Percentiles rank a stretch among this genome's conserved stretches.
phyloP scores from a whole-genome alignment of 2,113 vertebrate species.

The Nycticryphes semicollaris region DNA sequence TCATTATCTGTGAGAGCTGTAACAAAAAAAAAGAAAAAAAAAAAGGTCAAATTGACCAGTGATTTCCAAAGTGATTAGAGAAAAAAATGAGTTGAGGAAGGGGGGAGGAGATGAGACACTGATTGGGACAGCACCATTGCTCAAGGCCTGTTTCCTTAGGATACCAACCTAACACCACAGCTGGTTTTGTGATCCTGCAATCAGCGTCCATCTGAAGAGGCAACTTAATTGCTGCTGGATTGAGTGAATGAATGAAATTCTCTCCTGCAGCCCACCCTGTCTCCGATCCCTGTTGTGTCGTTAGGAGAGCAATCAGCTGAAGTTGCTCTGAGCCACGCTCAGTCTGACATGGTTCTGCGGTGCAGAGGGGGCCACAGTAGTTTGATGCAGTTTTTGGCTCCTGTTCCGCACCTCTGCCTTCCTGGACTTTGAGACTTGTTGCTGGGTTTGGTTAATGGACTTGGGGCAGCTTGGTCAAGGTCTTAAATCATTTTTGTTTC shows the following conservation, averaged over 20 bases:
- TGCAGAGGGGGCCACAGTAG: neutral
- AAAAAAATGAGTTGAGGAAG: neutral
- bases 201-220: neutral
- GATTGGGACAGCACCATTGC: neutral
- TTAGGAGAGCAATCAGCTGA: neutral
- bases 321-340: neutral
- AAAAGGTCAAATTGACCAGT: neutral
- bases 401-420: neutral
- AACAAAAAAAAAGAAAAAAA: neutral
- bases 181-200: neutral
- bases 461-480: neutral
- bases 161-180: neutral
- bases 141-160: neutral
- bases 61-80: neutral
- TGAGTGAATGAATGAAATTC: neutral
- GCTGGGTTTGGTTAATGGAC: neutral
- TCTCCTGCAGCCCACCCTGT: neutral
- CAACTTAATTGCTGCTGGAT: neutral
- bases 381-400: neutral
- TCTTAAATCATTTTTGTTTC: neutral
- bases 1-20: neutral
- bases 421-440: neutral
- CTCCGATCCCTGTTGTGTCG: fast-evolving
- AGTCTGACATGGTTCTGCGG: fast-evolving
- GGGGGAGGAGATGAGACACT: neutral